Evolutionary conservation across 2,113 vertebrate genomes (phyloP).

Genomic region (Phylloscopus trochiloides): DNA sequence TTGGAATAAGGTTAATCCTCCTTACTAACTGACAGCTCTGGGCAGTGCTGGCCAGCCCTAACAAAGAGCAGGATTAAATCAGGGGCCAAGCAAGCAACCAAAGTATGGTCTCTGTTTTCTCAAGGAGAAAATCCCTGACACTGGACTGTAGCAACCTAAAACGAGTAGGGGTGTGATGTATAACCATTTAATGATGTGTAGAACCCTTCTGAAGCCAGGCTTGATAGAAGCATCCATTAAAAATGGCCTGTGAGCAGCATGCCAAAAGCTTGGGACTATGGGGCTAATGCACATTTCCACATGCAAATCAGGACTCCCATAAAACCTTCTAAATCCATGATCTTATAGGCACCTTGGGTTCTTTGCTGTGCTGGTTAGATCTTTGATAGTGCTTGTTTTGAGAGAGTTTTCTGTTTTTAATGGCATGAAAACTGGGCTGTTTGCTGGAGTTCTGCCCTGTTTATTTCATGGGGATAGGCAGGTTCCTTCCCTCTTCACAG

Average conservation of each 20-base stretch:
- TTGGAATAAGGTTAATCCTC: not conserved
- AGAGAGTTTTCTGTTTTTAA: not conserved
- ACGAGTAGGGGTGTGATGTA: accelerated
- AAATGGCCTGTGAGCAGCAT: not conserved
- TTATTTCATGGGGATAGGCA: not conserved
- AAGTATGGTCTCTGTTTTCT: not conserved
- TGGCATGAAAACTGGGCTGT: not conserved
- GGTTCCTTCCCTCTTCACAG: not conserved
- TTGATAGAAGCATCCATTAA: not conserved
- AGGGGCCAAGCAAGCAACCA: not conserved
- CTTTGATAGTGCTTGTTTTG: not conserved
- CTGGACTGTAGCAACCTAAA: not conserved
- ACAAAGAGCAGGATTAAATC: not conserved
- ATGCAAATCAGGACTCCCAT: not conserved
- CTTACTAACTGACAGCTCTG: not conserved
- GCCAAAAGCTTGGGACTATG: not conserved
- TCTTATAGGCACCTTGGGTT: not conserved
- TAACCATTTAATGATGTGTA: not conserved
- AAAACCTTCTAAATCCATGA: not conserved
- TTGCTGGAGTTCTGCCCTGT: not conserved
- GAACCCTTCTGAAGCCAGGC: not conserved
- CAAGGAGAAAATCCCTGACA: not conserved
- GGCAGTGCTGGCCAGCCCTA: not conserved
- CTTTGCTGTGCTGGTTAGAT: not conserved
- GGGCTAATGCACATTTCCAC: not conserved